Base-by-base conservation (phyloP, 2,888 invertebrate species). In the Morpho deidamia region DNA sequence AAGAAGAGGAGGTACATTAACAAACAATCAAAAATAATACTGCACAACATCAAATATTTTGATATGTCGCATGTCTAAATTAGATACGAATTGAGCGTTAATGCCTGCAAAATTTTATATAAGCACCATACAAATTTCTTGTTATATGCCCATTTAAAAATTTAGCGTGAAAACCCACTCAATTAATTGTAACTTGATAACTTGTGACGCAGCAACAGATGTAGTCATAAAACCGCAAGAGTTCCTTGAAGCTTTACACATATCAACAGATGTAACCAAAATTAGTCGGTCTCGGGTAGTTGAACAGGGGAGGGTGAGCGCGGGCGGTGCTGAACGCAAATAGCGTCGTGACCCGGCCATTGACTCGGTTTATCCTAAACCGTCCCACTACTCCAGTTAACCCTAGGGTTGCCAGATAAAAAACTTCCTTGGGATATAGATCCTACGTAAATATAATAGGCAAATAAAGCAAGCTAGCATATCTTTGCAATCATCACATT, bases 291-390 rank as follows among this genome's bases (percentile, higher is more conserved):
- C 68, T 78, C 71, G 76, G 81, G 80, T 80, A 80, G 78, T 81
- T 71, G 72, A 75, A 76, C 72, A 75, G 74, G 75, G 77, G 78
- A 74, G 81, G 78, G 78, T 70, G 66, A 65, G 69, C 61, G 68
- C 61, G 71, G 69, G 72, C 62, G 68, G 71, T 75, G 76, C 74
- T 67, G 77, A 74, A 83, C 85, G 76, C 78, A 89, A 88, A 89
- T 88, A 88, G 83, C 82, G 73, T 72, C 75, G 80, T 87, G 88
- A 88, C 88, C 88, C 89, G 89, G 89, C 86, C 89, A 78, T 88
- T 88, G 89, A 89, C 88, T 88, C 82, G 83, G 81, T 82, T 86
- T 83, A 82, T 86, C 87, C 88, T 88, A 86, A 89, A 83, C 87
- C 86, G 88, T 81, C 86, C 88, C 78, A 89, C 88, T 89, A 88